Evolutionary conservation across 2,888 invertebrate genomes (phyloP), one percentile per base, ranked within the genome.

Genomic region (Parelbella ahira): DNA sequence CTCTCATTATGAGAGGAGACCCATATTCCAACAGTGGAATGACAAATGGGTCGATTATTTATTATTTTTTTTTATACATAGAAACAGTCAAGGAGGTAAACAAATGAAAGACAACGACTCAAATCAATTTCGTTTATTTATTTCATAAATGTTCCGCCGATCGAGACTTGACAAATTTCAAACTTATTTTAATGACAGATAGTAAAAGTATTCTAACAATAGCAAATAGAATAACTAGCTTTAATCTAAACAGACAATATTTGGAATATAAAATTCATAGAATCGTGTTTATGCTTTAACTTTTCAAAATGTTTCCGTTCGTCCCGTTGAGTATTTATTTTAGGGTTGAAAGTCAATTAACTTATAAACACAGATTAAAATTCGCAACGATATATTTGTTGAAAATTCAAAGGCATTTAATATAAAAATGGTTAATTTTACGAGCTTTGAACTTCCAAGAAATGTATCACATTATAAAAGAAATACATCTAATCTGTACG

Each of bases 371-470:
- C 43, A 50, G 44, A 48, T 51, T 51, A 52, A 39, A 53, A 50
- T 44, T 34, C 49, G 56, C 9, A 48, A 48, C 60, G 83, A 84
- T 83, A 83, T 74, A 63, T 66, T 56, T 70, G 64, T 86, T 75
- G 69, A 83, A 82, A 71, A 68, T 67, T 61, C 74, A 74, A 81
- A 73, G 50, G 6, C 3, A 29, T 4, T 38, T 41, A 29, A 23
- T 32, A 6, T 44, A 45, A 39, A 12, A 46, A 46, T 18, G 32
- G 20, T 25, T 9, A 32, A 24, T n/a, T 23, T 52, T 23, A 13
- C 28, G n/a, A 19, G 5, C 39, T 74, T 83, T 72, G 68, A 63
- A 70, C 66, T 74, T 86, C 79, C 84, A 69, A 86, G 81, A 73
- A 62, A 65, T 66, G 67, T 82, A 81, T 86, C 83, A 54, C 41